Conservation (phyloP, 2,113 vertebrate species). For the Rhabdomys dilectus region DNA sequence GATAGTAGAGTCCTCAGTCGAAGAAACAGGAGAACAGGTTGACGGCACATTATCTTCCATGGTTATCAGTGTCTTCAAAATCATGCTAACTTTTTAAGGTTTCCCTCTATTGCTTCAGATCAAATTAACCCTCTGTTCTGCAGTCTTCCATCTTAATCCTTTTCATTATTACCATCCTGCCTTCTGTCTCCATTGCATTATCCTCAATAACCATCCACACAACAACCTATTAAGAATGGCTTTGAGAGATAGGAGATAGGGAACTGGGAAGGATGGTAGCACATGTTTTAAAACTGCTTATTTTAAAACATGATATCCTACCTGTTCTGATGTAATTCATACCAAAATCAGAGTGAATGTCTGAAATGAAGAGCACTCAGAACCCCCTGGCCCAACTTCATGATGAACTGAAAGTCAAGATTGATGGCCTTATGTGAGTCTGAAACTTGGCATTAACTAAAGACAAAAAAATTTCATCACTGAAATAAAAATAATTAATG, state of each 20-base stretch:
- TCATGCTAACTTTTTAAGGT: constrained; percentile 28
- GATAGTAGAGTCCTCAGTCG: not conserved
- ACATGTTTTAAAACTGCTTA: constrained; percentile 55
- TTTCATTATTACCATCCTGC: not conserved
- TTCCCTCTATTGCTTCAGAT: not conserved
- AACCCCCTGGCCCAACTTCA: constrained; percentile 16
- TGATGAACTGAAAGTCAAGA: constrained; percentile 75
- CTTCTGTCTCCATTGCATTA: not conserved
- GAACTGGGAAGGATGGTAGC: not conserved
- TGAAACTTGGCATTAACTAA: constrained; percentile 2
- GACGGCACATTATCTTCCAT: constrained; percentile 29
- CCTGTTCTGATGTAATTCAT: not conserved
- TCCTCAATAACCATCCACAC: constrained; percentile 44
- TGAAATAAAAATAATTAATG: constrained; percentile 61
- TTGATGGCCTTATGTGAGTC: constrained; percentile 38
- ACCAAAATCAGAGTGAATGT: constrained; percentile 55
- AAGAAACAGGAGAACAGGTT: constrained; percentile 46
- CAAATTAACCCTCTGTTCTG: constrained; percentile 30
- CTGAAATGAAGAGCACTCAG: constrained; percentile 31
- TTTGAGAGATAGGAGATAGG: not conserved
- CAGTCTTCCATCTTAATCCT: not conserved
- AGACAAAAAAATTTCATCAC: constrained; percentile 65
- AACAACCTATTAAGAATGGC: constrained; percentile 31
- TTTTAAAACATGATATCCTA: constrained; percentile 60
- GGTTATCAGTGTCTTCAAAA: constrained; percentile 42